Base-by-base conservation (phyloP, 2,888 invertebrate genomes). In the Mythimna loreyi region DNA sequence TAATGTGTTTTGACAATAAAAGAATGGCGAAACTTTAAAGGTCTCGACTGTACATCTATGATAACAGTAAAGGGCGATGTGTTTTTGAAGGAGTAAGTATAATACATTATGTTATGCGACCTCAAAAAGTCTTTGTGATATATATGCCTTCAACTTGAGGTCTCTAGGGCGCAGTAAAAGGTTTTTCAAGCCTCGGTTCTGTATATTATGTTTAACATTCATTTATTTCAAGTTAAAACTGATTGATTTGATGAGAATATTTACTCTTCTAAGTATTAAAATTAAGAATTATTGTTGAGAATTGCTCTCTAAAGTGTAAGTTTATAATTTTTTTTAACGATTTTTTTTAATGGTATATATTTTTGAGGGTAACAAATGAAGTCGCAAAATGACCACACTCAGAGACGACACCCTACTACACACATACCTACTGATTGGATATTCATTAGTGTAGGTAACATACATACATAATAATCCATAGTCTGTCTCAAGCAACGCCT, bases 21-120 rank as follows among this genome's bases (percentile, higher is more conserved):
- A 40, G 16, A 40, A 3, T 16, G 40, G 16, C 16, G 40, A 40
- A 40, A 40, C 16, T 40, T 40, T 40, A 40, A 16, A 16, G 40
- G 40, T 16, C 40, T 40, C 16, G 40, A 40, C 40, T 40, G 40
- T 40, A 40, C 40, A 40, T 16, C 40, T 16, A 43, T 76, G 59
- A 70, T 76, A 69, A 62, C 25, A 47, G 36, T 61, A 23, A 21
- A 53, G n/a, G 23, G 25, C 9, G 11, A 28, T 59, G 28, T 19
- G 28, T 45, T 56, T 60, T 56, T 23, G 28, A 8, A 28, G 11
- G 21, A 40, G 47, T 21, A 11, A 23, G 13, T 13, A 23, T 21
- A 33, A 3, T 9, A 4, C 3, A 3, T 11, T 11, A 53, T 28
- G n/a, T 53, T 28, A 2, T 21, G 2, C 21, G 33, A 36, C 25